These are phyloP conservation scores for Macroglossus sobrinus DNA, from an alignment of 2,113 vertebrate genomes.

Conservation along the genomic window DNA sequence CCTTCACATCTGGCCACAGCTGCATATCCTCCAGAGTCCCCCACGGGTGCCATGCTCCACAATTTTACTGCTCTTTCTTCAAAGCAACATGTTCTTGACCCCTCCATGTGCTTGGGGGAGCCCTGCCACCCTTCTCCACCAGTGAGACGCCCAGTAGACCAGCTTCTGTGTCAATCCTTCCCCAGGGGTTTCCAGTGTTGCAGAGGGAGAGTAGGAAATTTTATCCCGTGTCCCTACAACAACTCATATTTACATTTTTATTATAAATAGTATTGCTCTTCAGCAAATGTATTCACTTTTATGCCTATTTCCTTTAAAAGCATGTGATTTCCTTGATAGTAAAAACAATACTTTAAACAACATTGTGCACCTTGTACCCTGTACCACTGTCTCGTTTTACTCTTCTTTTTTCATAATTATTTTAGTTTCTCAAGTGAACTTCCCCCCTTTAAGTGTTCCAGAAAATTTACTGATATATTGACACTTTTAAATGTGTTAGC, in stretches of 20 bases:
- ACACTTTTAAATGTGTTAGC: background rate
- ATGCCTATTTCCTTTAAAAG: background rate
- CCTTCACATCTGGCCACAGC: background rate
- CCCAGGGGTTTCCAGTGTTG: background rate
- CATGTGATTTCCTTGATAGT: background rate
- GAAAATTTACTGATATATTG: background rate
- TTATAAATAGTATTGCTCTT: background rate
- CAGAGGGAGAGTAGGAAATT: background rate
- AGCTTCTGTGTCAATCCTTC: background rate
- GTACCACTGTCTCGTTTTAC: background rate
- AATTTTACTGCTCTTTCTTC: background rate
- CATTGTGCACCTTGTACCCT: background rate
- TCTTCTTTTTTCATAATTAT: background rate
- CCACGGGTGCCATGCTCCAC: fast-evolving
- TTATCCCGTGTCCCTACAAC: background rate
- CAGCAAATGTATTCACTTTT: background rate
- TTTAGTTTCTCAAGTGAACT: background rate
- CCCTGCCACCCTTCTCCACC: fast-evolving
- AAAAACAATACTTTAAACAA: background rate
- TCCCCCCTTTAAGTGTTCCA: background rate
- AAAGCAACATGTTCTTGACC: background rate
- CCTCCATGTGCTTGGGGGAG: background rate
- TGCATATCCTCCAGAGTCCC: background rate
- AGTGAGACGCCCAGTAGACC: background rate
- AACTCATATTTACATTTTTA: background rate